Evolutionary conservation across 1,140 invertebrate genomes (phyloP).

Genomic region (Pogonomyrmex californicus): DNA sequence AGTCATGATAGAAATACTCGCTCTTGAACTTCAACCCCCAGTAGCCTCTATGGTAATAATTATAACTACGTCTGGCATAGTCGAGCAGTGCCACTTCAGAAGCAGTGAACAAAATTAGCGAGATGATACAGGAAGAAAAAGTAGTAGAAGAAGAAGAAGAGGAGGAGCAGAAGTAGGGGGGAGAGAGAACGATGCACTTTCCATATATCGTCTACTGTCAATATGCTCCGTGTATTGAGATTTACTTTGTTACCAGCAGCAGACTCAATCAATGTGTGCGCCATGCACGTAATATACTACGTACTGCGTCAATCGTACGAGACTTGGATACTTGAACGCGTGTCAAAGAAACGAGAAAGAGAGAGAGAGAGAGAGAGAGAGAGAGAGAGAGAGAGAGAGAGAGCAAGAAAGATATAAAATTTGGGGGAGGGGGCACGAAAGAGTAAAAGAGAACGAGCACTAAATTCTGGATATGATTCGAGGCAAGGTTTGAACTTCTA

Average conservation of each 20-base stretch:
- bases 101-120: slow-evolving; percentile 68
- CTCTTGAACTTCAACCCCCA: slow-evolving; percentile 38
- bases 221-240: slow-evolving; percentile 56
- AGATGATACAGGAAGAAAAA: slow-evolving; percentile 39
- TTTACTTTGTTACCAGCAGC: slow-evolving; percentile 43
- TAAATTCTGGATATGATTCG: slow-evolving; percentile 43
- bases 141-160: slow-evolving; percentile 19
- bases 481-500: slow-evolving; percentile 43
- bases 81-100: slow-evolving; percentile 73
- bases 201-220: slow-evolving; percentile 38
- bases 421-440: not conserved
- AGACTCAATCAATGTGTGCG: slow-evolving; percentile 45
- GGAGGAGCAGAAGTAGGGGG: slow-evolving; percentile 3
- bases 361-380: not conserved
- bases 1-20: slow-evolving; percentile 2
- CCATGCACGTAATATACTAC: slow-evolving; percentile 65
- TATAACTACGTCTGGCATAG: slow-evolving; percentile 58
- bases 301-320: slow-evolving; percentile 51
- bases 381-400: too few relatives aligned
- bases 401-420: too few relatives aligned
- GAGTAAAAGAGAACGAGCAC: slow-evolving; percentile 37
- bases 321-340: slow-evolving; percentile 43
- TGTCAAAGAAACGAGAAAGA: slow-evolving; percentile 43
- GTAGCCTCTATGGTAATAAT: slow-evolving; percentile 44
- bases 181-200: slow-evolving; percentile 61